Percentiles rank a stretch among this genome's conserved stretches.
These are phyloP conservation scores for Ceratothoa steindachneri DNA, from an alignment of 2,888 invertebrate species.

Conservation along the genomic window DNA sequence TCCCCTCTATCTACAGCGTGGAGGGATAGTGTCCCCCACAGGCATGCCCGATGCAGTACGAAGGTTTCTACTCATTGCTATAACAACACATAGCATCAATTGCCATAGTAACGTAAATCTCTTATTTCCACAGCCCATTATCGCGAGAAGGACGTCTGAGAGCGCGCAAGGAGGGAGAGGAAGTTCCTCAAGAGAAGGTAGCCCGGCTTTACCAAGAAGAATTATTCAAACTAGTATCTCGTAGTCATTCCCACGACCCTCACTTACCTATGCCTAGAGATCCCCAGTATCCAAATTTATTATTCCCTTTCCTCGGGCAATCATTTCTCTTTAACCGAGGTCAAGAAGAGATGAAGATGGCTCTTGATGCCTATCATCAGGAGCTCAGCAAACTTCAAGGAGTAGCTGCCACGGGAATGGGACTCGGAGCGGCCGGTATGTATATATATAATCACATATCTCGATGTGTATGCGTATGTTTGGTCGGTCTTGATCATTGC, in stretches of 20 bases:
- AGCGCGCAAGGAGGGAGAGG: slow-evolving; percentile 21
- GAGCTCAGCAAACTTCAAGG: slow-evolving; percentile 81
- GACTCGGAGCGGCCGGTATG: slow-evolving; percentile 35
- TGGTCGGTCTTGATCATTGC: no score
- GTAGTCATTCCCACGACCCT: slow-evolving; percentile 23
- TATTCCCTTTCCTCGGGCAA: slow-evolving; percentile 42
- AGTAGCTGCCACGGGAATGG: slow-evolving; percentile 44
- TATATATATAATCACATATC: background rate
- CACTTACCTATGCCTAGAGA: slow-evolving; percentile 25
- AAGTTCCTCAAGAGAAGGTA: slow-evolving; percentile 84
- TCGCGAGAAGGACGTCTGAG: slow-evolving; percentile 23
- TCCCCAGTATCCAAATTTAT: slow-evolving; percentile 37
- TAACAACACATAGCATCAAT: background rate
- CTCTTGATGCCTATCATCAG: slow-evolving; percentile 85
- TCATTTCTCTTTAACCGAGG: slow-evolving; percentile 38
- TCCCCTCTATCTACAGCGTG: no score
- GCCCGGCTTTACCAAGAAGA: slow-evolving; percentile 92
- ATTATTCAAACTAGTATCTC: slow-evolving; percentile 76
- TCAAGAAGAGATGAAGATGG: slow-evolving; percentile 74
- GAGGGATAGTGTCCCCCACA: no score
- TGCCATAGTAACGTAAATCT: no score
- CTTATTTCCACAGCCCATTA: slow-evolving; percentile 39
- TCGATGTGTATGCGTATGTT: background rate
- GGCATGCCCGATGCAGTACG: no score
- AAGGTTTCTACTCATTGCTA: background rate